Evolutionary conservation across 30 jellyfish, hydroid and myxozoan genomes (phyloP).

Genomic region (Catostylus mosaicus): DNA sequence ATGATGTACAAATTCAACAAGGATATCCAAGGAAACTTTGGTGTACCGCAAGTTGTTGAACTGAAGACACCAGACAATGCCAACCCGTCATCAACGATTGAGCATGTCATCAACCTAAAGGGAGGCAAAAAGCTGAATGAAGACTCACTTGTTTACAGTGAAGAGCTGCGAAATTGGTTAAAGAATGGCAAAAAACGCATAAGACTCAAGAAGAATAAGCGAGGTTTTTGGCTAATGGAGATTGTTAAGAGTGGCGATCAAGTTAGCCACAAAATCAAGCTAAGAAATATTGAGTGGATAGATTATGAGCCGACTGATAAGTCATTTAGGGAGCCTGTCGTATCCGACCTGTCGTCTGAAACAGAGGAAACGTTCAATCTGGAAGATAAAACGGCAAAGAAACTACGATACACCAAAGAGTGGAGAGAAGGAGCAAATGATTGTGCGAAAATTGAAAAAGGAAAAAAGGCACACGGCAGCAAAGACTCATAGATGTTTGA

Average conservation of each 20-base stretch:
- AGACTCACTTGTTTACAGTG: conserved; percentile 31
- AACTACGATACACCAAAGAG: neutral
- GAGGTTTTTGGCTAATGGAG: conserved; percentile 4
- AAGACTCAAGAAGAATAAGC: neutral
- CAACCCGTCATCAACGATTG: neutral
- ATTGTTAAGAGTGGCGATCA: conserved; percentile 2
- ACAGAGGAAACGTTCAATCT: conserved; percentile 10
- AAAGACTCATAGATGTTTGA: too few relatives aligned
- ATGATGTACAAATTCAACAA: neutral
- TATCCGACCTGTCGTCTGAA: neutral
- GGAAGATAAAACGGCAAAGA: conserved; percentile 1
- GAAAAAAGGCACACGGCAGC: neutral
- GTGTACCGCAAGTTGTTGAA: conserved; percentile 9
- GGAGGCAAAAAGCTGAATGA: conserved; percentile 38
- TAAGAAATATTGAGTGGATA: conserved; percentile 23
- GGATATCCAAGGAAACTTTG: neutral
- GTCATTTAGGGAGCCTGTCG: conserved; percentile 18
- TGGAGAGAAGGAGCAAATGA: neutral
- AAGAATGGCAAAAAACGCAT: neutral
- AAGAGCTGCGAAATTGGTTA: conserved; percentile 17
- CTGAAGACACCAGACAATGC: conserved; percentile 1
- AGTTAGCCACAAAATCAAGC: neutral
- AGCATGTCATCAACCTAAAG: conserved; percentile 4
- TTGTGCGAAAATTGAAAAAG: neutral
- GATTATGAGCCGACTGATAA: conserved; percentile 40